These are phyloP conservation scores for Drosophila kurseongensis DNA, from an alignment of 1,140 invertebrate genomes.

Conservation along the genomic window DNA sequence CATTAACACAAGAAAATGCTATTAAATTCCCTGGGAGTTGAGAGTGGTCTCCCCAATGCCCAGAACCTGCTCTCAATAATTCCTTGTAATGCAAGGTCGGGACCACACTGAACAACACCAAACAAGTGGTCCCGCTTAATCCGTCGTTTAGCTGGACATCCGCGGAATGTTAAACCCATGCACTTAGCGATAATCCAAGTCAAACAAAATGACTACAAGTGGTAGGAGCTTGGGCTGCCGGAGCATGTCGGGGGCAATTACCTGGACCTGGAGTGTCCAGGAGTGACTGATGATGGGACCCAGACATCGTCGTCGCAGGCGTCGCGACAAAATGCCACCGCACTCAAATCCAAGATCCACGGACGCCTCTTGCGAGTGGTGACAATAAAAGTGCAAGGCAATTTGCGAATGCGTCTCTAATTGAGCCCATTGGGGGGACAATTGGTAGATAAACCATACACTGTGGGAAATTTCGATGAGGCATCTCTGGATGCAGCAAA, in stretches of 20 bases:
- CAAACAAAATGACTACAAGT: constrained; percentile 78
- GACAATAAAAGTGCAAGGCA: constrained; percentile 78
- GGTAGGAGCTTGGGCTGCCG: constrained; percentile 32
- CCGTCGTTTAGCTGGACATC: constrained; percentile 61
- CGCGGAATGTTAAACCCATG: constrained; percentile 65
- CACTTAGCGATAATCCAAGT: constrained; percentile 72
- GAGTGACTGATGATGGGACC: constrained; percentile 49
- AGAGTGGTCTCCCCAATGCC: background rate
- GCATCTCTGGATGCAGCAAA: constrained; percentile 1
- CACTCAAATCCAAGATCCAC: constrained; percentile 46
- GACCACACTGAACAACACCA: constrained; percentile 2
- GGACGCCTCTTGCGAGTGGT: constrained; percentile 52
- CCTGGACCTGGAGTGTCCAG: constrained; percentile 51
- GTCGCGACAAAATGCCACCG: constrained; percentile 78
- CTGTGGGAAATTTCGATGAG: background rate
- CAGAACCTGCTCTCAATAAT: constrained; percentile 7
- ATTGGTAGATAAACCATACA: constrained; percentile 21
- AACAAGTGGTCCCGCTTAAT: constrained; percentile 38
- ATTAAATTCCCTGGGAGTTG: background rate
- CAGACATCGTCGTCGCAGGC: constrained; percentile 45
- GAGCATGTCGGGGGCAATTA: constrained; percentile 79
- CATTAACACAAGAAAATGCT: no score
- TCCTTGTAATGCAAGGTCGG: constrained; percentile 32
- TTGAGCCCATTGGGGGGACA: constrained; percentile 52
- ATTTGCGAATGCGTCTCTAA: constrained; percentile 77